phyloP scores from a whole-genome alignment of 2,113 vertebrate species.

The Poecilia latipinna region DNA sequence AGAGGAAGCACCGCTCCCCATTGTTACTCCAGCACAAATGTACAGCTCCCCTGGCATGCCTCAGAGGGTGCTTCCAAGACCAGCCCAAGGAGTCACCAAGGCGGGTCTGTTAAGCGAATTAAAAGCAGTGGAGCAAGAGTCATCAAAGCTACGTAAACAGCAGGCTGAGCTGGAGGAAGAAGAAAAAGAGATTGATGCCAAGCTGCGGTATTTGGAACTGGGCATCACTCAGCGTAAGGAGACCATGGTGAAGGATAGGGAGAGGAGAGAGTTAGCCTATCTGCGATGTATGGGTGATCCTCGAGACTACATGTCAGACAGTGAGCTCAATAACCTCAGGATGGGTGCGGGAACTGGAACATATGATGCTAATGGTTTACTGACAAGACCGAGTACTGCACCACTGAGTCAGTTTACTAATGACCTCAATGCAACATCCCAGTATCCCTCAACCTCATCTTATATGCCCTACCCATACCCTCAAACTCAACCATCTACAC shows the following conservation, averaged over 20 bases:
- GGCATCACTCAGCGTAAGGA: slow-evolving; percentile 97
- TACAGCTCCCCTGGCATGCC: slow-evolving; percentile 87
- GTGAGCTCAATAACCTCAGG: slow-evolving; percentile 92
- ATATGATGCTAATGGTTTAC: slow-evolving; percentile 82
- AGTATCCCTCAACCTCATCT: slow-evolving; percentile 83
- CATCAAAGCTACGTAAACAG: slow-evolving; percentile 96
- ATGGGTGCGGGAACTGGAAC: slow-evolving; percentile 80
- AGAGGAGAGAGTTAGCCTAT: slow-evolving; percentile 88
- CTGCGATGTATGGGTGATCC: slow-evolving; percentile 89
- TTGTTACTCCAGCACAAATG: slow-evolving; percentile 91
- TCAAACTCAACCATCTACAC: slow-evolving; percentile 79
- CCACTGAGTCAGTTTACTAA: slow-evolving; percentile 85
- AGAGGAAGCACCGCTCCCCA: slow-evolving; percentile 89
- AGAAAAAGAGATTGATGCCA: slow-evolving; percentile 99
- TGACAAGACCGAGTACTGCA: slow-evolving; percentile 81
- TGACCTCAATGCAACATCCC: slow-evolving; percentile 81
- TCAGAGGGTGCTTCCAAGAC: slow-evolving; percentile 83
- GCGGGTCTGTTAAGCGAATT: slow-evolving; percentile 93
- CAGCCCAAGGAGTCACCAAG: slow-evolving; percentile 87
- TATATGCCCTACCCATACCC: slow-evolving; percentile 87
- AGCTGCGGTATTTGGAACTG: slow-evolving; percentile 94
- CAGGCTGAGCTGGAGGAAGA: slow-evolving; percentile 97
- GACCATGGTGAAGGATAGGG: slow-evolving; percentile 91
- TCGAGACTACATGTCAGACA: slow-evolving; percentile 96
- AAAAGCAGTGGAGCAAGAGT: slow-evolving; percentile 96